Percentiles rank a stretch among this genome's conserved stretches.
Conservation (phyloP, 2,113 vertebrate genomes). For the Tichodroma muraria region DNA sequence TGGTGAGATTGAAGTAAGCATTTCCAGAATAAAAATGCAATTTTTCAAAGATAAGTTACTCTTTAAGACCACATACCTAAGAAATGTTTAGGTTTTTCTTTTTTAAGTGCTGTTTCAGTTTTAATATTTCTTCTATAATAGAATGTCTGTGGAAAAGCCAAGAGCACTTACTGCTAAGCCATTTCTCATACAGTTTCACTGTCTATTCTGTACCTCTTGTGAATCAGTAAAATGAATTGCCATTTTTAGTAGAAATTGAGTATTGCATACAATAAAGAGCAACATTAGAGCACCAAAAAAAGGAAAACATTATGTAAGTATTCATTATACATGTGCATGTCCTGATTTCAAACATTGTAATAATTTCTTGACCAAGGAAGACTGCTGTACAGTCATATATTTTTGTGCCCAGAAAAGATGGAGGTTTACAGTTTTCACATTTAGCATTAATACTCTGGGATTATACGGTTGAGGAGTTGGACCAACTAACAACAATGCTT, state of each 20-base stretch:
- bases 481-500: slow-evolving; percentile 44
- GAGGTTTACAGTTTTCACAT: slow-evolving; percentile 47
- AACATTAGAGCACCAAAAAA: neutral
- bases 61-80: neutral
- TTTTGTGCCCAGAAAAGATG: slow-evolving; percentile 6
- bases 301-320: neutral
- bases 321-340: neutral
- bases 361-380: slow-evolving; percentile 27
- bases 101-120: slow-evolving; percentile 29
- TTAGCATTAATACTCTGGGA: slow-evolving; percentile 51
- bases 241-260: slow-evolving; percentile 30
- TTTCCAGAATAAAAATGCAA: slow-evolving; percentile 20
- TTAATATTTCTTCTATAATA: slow-evolving; percentile 44
- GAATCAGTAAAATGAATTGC: slow-evolving; percentile 14
- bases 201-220: neutral
- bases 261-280: neutral
- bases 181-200: slow-evolving; percentile 31
- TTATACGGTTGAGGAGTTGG: slow-evolving; percentile 32
- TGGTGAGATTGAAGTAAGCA: slow-evolving; percentile 21
- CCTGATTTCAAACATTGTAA: neutral
- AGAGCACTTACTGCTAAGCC: neutral
- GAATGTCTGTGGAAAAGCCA: neutral
- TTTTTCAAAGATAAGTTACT: neutral
- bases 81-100: slow-evolving; percentile 20
- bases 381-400: slow-evolving; percentile 19